phyloP scores from a whole-genome alignment of 2,888 invertebrate species.

The Tenthredo mesomela region DNA sequence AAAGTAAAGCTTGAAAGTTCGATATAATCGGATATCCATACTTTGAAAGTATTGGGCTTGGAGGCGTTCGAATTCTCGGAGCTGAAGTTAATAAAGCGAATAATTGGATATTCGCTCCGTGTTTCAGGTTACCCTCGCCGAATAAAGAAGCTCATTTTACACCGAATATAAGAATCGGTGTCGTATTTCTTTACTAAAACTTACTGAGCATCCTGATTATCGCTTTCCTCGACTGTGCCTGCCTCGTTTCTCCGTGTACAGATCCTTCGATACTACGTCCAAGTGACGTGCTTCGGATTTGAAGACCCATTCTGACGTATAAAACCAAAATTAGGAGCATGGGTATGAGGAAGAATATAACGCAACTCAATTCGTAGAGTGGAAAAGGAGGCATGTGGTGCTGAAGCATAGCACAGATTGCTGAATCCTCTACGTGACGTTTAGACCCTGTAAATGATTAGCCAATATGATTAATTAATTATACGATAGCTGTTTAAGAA shows the following conservation, averaged over 20 bases:
- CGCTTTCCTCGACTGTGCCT: conserved; percentile 86
- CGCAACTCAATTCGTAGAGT: conserved; percentile 88
- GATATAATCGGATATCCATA: conserved; percentile 2
- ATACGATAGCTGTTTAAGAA: not conserved
- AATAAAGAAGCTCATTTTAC: conserved; percentile 15
- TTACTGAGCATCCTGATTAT: conserved; percentile 91
- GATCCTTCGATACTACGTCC: conserved; percentile 81
- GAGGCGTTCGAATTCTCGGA: not conserved
- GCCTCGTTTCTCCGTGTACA: conserved; percentile 85
- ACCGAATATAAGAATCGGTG: conserved; percentile 33
- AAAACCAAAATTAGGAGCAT: conserved; percentile 87
- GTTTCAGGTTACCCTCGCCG: not conserved
- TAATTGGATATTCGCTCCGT: not conserved
- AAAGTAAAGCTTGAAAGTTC: not conserved
- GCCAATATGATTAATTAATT: conserved; percentile 20
- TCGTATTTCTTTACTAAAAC: conserved; percentile 60
- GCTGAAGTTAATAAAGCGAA: not conserved
- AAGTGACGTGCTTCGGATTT: conserved; percentile 78
- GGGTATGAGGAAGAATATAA: conserved; percentile 89
- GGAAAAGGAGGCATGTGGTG: conserved; percentile 81
- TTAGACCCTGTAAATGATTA: conserved; percentile 74
- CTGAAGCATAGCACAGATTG: conserved; percentile 86
- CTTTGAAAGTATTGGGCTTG: not conserved
- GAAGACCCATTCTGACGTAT: conserved; percentile 88
- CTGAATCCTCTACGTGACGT: conserved; percentile 83